Percentiles rank a stretch among this genome's conserved stretches.
Evolutionary conservation across 2,797 vertebrate species (phyloP).

Genomic region (Phataginus tetradactyla): DNA sequence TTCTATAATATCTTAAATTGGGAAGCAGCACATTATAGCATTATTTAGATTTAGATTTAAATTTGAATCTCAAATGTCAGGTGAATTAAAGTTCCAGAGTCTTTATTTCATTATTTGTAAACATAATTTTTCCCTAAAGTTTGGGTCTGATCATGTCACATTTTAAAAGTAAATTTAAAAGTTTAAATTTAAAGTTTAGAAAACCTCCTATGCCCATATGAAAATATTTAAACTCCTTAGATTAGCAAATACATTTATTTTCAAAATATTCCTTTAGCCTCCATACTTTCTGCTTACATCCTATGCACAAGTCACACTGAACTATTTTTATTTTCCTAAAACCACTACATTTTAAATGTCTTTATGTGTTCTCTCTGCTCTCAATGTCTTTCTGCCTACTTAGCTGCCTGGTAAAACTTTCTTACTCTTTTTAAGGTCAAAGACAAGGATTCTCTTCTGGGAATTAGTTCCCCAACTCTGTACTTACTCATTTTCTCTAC

Average conservation of each 20-base stretch:
- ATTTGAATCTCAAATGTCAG: neutral
- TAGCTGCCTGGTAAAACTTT: neutral
- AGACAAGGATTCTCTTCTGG: neutral
- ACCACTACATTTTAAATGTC: neutral
- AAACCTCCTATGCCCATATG: neutral
- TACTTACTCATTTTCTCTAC: neutral
- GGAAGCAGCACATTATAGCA: neutral
- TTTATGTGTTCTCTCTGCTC: neutral
- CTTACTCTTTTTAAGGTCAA: neutral
- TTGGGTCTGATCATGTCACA: neutral
- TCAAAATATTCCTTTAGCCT: neutral
- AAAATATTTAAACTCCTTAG: neutral
- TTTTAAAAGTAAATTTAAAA: no score
- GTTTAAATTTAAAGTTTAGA: neutral
- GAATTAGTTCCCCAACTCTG: neutral
- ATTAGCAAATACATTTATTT: neutral
- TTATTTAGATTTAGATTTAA: neutral
- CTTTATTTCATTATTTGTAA: neutral
- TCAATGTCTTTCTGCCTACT: neutral
- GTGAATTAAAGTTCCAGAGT: neutral
- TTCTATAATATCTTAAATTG: neutral
- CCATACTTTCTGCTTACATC: neutral
- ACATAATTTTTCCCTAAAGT: neutral
- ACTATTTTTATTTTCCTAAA: neutral
- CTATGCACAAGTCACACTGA: neutral